These are phyloP conservation scores for Drosophila tristis DNA, from an alignment of 1,140 invertebrate species.

Conservation along the genomic window DNA sequence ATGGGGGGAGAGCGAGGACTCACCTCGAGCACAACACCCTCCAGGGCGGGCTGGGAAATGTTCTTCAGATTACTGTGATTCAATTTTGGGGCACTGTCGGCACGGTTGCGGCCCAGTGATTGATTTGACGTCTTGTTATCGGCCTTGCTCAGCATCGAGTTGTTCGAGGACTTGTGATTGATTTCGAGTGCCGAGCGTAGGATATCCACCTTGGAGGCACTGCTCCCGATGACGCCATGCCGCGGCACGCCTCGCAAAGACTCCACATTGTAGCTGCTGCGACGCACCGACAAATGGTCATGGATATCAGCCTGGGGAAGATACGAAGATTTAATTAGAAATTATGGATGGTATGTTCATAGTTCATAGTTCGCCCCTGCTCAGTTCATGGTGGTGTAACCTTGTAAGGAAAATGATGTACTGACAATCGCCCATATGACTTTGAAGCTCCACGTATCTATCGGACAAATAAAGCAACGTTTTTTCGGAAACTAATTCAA, in stretches of 20 bases:
- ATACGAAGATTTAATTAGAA: slow-evolving; percentile 30
- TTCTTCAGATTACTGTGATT: slow-evolving; percentile 86
- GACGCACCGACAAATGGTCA: slow-evolving; percentile 82
- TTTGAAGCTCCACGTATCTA: no score
- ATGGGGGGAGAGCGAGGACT: slow-evolving; percentile 44
- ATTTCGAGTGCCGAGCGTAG: slow-evolving; percentile 88
- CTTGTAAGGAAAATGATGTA: no score
- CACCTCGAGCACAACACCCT: slow-evolving; percentile 84
- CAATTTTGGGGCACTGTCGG: slow-evolving; percentile 87
- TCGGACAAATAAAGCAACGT: no score
- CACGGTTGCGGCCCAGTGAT: slow-evolving; percentile 85
- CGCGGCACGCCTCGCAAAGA: slow-evolving; percentile 68
- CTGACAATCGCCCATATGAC: no score
- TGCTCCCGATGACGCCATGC: slow-evolving; percentile 85
- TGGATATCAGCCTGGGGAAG: slow-evolving; percentile 76
- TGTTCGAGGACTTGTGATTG: slow-evolving; percentile 85
- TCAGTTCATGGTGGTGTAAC: no score
- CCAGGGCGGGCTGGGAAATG: slow-evolving; percentile 86
- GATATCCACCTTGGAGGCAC: slow-evolving; percentile 88
- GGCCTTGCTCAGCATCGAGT: slow-evolving; percentile 82
- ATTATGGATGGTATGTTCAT: neutral
- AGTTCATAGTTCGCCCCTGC: no score
- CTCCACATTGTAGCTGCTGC: slow-evolving; percentile 84
- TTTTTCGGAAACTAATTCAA: no score
- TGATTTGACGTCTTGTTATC: slow-evolving; percentile 85